Base-by-base conservation (phyloP, 2,888 invertebrate genomes). In the Chrysodeixis includens region DNA sequence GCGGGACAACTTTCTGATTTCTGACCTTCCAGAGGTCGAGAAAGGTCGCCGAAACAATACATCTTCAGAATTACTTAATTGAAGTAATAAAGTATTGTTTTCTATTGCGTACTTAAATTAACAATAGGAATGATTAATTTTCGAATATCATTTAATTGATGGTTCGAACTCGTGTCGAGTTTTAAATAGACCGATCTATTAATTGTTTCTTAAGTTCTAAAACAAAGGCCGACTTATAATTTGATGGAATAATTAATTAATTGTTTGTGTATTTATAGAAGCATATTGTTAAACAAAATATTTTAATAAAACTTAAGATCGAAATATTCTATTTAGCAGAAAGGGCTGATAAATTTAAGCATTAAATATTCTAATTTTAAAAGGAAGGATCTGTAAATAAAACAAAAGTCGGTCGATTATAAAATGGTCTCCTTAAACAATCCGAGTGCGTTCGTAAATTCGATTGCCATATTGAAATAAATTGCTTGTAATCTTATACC, bases 401-500 rank as follows among this genome's bases (percentile, higher is more conserved):
- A 88, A 89, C 77, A 88, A 88, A 88, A 88, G 76, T 86, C 80
- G 72, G 78, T 78, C 74, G 78, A 82, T 84, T 86, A 89, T 87
- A 89, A 90, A 90, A 89, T 87, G 87, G 78, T 82, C 85, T 84
- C 74, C 85, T 88, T 88, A 85, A 88, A 89, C 86, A 87, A 89
- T 83, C 78, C 77, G 82, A 86, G 83, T 85, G 86, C 87, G 88
- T 92, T 88, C 90, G 88, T 92, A 91, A 92, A 93, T 93, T 91
- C 89, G 88, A 92, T 92, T 92, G 94, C 90, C 90, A 90, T 92
- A 93, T 90, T 92, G 90, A 91, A 94, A 94, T 93, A 93, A 93
- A 94, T 93, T 91, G 93, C 93, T 91, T 93, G 94, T 94, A 94
- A 94, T 94, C 92, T 91, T 93, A 95, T 93, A 94, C 91, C 93